Evolutionary conservation across 2,888 invertebrate genomes (phyloP), one percentile per base, ranked within the genome.

Genomic region (Lasioglossum calceatum): DNA sequence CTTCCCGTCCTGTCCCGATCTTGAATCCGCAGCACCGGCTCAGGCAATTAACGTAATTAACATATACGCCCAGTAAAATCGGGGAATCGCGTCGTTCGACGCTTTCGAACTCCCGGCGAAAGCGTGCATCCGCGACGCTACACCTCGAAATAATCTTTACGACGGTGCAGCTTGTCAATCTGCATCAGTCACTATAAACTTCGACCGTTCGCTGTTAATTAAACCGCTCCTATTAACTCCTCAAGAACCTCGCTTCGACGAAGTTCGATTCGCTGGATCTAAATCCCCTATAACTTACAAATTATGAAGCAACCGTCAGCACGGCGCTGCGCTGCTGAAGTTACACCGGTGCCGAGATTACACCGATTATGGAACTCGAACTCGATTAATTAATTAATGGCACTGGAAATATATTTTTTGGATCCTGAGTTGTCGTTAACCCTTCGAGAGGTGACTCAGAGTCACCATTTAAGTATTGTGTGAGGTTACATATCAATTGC

Each of bases 1-100:
- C 76, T 14, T 19, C 23, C 42, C n/a, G 3, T 19, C 32, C 36
- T 5, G 67, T 16, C 23, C 5, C n/a, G 3, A 39, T 39, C 58
- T 27, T 16, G 14, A 54, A 32, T 23, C 32, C 16, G 23, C 54
- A 3, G n/a, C 54, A 42, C 16, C 36, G 36, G 12, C 61, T 23
- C 61, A n/a, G 32, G 23, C 54, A 67, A 79, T 75, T 74, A 67
- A 54, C 44, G 19, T 54, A 82, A 74, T 79, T 44, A 79, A 79
- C 61, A 47, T 81, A 32, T 54, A 19, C 27, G 71, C 47, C 8
- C 19, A 7, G 58, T 44, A 76, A 79, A 64, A 64, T 74, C 27
- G n/a, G 10, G 32, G 7, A 32, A 39, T n/a, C 32, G 5, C 64
- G 64, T 19, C 36, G 61, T 73, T n/a, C 36, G 12, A 36, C 67